These are phyloP conservation scores for Podarcis cretensis DNA, from an alignment of 2,113 vertebrate genomes.

Conservation along the genomic window DNA sequence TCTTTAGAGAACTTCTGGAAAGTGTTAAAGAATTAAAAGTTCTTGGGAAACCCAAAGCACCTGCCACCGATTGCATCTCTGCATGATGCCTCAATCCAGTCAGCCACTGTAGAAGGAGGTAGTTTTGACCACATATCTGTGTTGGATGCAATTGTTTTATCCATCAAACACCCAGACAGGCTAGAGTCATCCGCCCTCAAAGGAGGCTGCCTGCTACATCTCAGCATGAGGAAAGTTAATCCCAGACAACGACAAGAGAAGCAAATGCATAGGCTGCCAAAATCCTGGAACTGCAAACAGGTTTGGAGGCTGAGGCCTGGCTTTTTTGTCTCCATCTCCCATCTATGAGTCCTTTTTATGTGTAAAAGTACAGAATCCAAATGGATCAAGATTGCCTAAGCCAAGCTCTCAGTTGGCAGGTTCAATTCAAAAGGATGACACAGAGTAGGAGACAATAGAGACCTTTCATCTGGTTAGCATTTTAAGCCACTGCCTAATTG, in stretches of 20 bases:
- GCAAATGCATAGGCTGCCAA: not conserved
- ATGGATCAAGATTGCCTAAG: not conserved
- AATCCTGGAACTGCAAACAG: too few relatives aligned
- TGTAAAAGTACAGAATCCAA: not conserved
- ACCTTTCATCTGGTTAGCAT: slow-evolving; percentile 35
- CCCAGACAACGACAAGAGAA: not conserved
- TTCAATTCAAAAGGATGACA: slow-evolving; percentile 36
- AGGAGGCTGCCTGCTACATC: too few relatives aligned
- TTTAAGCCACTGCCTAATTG: not conserved
- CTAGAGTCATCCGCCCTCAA: too few relatives aligned
- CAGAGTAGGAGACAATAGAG: slow-evolving; percentile 33
- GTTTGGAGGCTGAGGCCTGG: too few relatives aligned
- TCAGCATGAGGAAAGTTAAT: not conserved
- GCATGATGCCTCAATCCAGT: not conserved
- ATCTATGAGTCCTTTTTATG: not conserved
- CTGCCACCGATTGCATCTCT: not conserved
- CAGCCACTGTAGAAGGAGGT: not conserved
- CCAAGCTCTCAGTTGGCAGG: not conserved
- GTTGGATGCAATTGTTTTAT: too few relatives aligned
- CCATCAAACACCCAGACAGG: too few relatives aligned
- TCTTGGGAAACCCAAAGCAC: not conserved
- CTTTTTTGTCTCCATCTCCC: too few relatives aligned
- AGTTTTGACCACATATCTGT: too few relatives aligned
- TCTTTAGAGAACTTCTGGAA: not conserved
- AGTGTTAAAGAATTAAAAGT: not conserved